These are phyloP conservation scores for Drosophila navojoa DNA, from an alignment of 1,140 invertebrate species.

Conservation along the genomic window DNA sequence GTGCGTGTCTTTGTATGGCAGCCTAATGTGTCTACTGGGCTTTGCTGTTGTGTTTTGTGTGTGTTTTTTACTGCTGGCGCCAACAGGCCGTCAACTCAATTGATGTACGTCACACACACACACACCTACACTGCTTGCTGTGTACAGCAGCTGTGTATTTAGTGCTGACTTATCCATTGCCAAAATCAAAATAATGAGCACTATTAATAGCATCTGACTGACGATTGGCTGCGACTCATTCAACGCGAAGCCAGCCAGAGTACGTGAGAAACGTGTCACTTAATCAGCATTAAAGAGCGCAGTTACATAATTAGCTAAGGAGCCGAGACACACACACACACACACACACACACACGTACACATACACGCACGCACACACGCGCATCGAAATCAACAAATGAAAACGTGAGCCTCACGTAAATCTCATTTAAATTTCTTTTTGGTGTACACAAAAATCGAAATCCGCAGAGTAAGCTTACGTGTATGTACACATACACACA, in stretches of 20 bases:
- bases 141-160: slow-evolving; percentile 17
- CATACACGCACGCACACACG: background rate
- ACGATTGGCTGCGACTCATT: slow-evolving; percentile 54
- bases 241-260: slow-evolving; percentile 25
- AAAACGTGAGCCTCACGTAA: slow-evolving; percentile 28
- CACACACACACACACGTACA: slow-evolving; percentile 9
- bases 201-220: slow-evolving; percentile 57
- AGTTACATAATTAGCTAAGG: slow-evolving; percentile 58
- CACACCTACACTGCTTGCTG: background rate
- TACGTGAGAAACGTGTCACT: slow-evolving; percentile 17
- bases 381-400: slow-evolving; percentile 28
- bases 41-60: background rate
- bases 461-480: background rate
- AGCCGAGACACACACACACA: slow-evolving; percentile 13
- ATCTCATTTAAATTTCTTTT: slow-evolving; percentile 75
- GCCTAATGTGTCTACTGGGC: slow-evolving; percentile 40
- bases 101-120: slow-evolving; percentile 33
- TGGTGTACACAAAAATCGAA: slow-evolving; percentile 41
- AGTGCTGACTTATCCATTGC: slow-evolving; percentile 61
- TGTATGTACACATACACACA: background rate
- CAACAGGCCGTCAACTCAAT: slow-evolving; percentile 50
- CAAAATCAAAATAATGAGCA: slow-evolving; percentile 68
- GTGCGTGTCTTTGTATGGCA: slow-evolving; percentile 14
- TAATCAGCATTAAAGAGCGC: slow-evolving; percentile 48
- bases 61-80: slow-evolving; percentile 46